Evolutionary conservation across 2,888 invertebrate genomes (phyloP).

Genomic region (Orthosia gothica): DNA sequence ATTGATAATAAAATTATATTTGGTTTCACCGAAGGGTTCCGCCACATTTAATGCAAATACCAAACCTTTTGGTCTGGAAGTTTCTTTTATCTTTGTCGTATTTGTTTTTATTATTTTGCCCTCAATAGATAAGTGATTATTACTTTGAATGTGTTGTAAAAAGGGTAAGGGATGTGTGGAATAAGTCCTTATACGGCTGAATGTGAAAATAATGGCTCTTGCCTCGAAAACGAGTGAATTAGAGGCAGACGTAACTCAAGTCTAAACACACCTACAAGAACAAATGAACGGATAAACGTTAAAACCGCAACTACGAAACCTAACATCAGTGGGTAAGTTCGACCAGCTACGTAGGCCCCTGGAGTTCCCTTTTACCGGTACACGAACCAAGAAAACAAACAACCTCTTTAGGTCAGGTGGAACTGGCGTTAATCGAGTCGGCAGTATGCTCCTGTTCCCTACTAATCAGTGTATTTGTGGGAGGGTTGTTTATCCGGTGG

Average conservation of each 20-base stretch:
- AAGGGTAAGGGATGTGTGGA: not conserved
- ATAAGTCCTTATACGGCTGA: constrained; percentile 3
- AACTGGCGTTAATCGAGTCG: constrained; percentile 66
- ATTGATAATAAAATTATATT: constrained; percentile 56
- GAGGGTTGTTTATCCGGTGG: constrained; percentile 69
- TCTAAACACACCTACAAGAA: constrained; percentile 55
- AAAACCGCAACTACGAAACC: constrained; percentile 70
- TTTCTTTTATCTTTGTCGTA: constrained; percentile 35
- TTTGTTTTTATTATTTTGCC: constrained; percentile 43
- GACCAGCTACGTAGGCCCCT: constrained; percentile 60
- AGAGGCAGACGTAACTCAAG: constrained; percentile 39
- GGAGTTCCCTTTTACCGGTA: constrained; percentile 22
- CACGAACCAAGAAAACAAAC: constrained; percentile 65
- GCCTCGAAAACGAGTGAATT: constrained; percentile 14
- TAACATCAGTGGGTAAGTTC: constrained; percentile 65
- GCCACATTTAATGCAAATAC: constrained; percentile 47
- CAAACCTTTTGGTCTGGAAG: constrained; percentile 35
- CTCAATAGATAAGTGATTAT: constrained; percentile 41
- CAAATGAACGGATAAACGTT: constrained; percentile 70
- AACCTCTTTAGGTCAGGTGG: constrained; percentile 59
- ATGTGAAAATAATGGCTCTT: constrained; percentile 19
- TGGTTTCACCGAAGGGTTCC: constrained; percentile 41
- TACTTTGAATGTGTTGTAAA: constrained; percentile 21
- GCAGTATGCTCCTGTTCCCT: constrained; percentile 67
- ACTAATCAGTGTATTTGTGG: constrained; percentile 79